phyloP scores from a whole-genome alignment of 2,113 vertebrate genomes.

The Globicephala melas region DNA sequence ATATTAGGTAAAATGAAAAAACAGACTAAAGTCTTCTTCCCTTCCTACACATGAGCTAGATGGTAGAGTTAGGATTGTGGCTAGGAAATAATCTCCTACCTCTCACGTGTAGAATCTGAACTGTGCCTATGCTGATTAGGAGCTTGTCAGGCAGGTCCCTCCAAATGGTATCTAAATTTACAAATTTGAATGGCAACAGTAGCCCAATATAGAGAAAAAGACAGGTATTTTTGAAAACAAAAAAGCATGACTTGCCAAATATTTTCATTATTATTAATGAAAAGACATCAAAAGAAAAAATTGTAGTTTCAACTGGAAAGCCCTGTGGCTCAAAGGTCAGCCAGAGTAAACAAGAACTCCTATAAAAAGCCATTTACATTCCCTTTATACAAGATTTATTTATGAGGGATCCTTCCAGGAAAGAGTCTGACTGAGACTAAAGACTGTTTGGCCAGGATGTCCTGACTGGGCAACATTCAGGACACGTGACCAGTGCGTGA shows the following conservation, averaged over 20 bases:
- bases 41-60: not conserved
- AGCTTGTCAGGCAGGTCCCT: not conserved
- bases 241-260: constrained; percentile 50
- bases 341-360: constrained; percentile 77
- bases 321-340: constrained; percentile 70
- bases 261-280: constrained; percentile 64
- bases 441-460: constrained; percentile 76
- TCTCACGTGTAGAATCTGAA: not conserved
- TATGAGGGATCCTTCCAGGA: constrained; percentile 76
- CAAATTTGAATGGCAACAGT: not conserved
- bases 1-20: not conserved
- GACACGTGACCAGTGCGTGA: constrained; percentile 31
- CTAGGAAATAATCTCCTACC: not conserved
- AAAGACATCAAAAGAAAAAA: constrained; percentile 73
- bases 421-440: constrained; percentile 75
- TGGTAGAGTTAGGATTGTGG: not conserved
- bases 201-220: constrained; percentile 11
- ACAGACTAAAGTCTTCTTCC: not conserved
- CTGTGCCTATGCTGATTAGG: not conserved
- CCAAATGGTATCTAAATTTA: not conserved
- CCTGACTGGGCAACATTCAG: constrained; percentile 66
- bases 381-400: constrained; percentile 72
- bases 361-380: constrained; percentile 78
- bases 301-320: constrained; percentile 70
- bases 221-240: constrained; percentile 57